Percentiles rank a stretch among this genome's conserved stretches.
phyloP scores from a whole-genome alignment of 2,113 vertebrate genomes.

The Tautogolabrus adspersus region DNA sequence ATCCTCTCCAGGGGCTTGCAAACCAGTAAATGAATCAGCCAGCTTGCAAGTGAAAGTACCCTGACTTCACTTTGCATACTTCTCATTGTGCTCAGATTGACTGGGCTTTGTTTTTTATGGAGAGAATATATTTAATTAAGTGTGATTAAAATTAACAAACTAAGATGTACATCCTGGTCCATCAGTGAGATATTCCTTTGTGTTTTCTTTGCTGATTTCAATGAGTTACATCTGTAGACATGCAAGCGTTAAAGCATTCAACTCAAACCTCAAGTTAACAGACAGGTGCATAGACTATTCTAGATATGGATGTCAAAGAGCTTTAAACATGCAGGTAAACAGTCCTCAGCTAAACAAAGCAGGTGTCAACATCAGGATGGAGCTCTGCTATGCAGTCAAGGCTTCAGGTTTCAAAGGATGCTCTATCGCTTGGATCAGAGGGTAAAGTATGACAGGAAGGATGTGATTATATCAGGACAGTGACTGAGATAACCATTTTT shows the following conservation, averaged over 20 bases:
- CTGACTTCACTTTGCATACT: conserved; percentile 39
- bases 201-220: too few relatives aligned
- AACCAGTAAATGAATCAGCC: conserved; percentile 55
- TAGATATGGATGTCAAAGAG: neutral
- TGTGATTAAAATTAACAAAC: too few relatives aligned
- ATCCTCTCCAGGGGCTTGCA: conserved; percentile 57
- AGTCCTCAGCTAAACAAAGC: conserved; percentile 25
- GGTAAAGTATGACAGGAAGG: conserved; percentile 39
- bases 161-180: too few relatives aligned
- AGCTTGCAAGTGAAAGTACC: conserved; percentile 39
- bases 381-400: neutral
- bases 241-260: too few relatives aligned
- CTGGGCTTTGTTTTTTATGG: neutral
- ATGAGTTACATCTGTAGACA: too few relatives aligned
- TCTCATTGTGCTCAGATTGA: conserved; percentile 11
- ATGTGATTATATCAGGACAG: conserved; percentile 59
- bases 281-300: neutral
- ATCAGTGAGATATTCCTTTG: too few relatives aligned
- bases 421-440: conserved; percentile 42
- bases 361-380: conserved; percentile 34
- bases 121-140: too few relatives aligned
- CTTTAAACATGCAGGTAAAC: neutral
- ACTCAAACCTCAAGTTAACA: neutral
- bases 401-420: conserved; percentile 66
- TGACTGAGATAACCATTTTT: conserved; percentile 77